phyloP scores from a whole-genome alignment of 2,888 invertebrate species.

The Agonopterix arenella region DNA sequence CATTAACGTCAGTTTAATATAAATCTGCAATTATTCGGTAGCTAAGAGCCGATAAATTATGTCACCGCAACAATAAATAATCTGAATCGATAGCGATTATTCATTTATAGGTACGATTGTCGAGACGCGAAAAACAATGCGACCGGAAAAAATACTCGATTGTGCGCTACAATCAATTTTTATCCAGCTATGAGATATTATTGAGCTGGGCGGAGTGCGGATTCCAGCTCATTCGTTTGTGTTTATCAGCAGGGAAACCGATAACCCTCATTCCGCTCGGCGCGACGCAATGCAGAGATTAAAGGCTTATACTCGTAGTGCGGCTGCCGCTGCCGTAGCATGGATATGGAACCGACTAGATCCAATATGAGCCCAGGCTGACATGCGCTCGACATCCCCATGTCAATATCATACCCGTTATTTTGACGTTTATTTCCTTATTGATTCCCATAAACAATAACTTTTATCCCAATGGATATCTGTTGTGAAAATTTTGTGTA shows the following conservation, averaged over 20 bases:
- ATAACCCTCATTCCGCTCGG: constrained; percentile 69
- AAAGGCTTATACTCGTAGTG: constrained; percentile 64
- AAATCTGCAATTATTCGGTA: constrained; percentile 42
- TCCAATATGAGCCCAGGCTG: constrained; percentile 55
- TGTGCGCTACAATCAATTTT: constrained; percentile 57
- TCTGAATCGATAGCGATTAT: constrained; percentile 41
- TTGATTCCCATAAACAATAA: not conserved
- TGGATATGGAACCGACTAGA: constrained; percentile 50
- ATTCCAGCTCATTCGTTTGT: constrained; percentile 56
- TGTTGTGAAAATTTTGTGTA: not conserved
- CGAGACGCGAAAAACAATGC: constrained; percentile 34
- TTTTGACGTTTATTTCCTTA: constrained; percentile 16
- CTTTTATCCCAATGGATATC: no score
- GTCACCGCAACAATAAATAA: constrained; percentile 54
- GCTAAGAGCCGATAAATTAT: constrained; percentile 51
- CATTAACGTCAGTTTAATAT: constrained; percentile 15
- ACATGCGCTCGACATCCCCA: constrained; percentile 39
- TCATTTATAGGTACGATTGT: constrained; percentile 34
- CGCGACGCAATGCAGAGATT: constrained; percentile 73
- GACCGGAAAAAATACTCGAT: constrained; percentile 34
- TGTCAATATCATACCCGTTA: constrained; percentile 37
- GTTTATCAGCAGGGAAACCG: constrained; percentile 67
- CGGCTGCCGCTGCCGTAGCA: constrained; percentile 43
- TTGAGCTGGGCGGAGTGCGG: constrained; percentile 40
- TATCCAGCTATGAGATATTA: constrained; percentile 52